phyloP scores from a whole-genome alignment of 2,113 vertebrate genomes.

The Gymnogyps californianus region DNA sequence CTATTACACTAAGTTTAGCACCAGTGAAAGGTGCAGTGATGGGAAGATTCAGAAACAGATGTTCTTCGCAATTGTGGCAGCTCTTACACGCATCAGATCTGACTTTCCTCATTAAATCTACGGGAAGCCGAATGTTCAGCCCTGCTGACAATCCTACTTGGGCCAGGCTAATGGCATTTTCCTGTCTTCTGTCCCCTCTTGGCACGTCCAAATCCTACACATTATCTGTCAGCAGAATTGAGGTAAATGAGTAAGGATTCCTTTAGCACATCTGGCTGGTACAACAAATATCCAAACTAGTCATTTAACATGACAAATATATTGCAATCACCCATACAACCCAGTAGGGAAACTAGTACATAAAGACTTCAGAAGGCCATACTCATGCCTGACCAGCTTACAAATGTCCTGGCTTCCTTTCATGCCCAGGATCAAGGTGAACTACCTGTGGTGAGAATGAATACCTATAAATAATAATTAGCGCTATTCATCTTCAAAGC shows the following conservation, averaged over 20 bases:
- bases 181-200: background rate
- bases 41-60: background rate
- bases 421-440: constrained; percentile 32
- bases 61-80: background rate
- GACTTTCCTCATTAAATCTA: background rate
- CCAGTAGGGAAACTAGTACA: background rate
- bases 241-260: background rate
- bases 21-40: background rate
- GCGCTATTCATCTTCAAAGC: constrained; percentile 32
- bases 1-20: background rate
- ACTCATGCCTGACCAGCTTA: constrained; percentile 2
- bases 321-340: background rate
- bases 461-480: constrained; percentile 43
- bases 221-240: background rate
- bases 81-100: background rate
- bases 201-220: background rate
- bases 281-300: background rate
- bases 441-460: background rate
- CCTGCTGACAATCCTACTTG: background rate
- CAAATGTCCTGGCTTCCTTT: constrained; percentile 21
- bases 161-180: background rate
- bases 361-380: constrained; percentile 1
- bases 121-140: background rate
- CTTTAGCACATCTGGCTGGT: background rate
- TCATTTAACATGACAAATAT: background rate